Evolutionary conservation across 2,888 invertebrate genomes (phyloP).

Genomic region (Lycaena phlaeas): DNA sequence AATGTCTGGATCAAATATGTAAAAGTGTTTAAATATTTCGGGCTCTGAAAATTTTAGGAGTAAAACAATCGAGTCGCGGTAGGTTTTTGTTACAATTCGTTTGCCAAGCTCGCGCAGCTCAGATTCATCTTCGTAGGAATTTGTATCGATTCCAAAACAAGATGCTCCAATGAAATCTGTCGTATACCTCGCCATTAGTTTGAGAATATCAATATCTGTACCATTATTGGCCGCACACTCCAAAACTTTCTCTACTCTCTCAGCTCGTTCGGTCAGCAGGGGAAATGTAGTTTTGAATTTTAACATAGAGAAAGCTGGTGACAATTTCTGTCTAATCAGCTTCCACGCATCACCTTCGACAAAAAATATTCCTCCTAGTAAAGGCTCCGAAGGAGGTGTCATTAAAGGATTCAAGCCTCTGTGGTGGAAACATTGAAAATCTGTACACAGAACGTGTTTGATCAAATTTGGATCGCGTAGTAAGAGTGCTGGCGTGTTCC

Average conservation of each 20-base stretch:
- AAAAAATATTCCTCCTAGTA: constrained; percentile 37
- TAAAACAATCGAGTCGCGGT: background rate
- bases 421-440: constrained; percentile 35
- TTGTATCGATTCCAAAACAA: constrained; percentile 33
- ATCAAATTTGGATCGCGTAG: constrained; percentile 41
- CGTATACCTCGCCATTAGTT: constrained; percentile 35
- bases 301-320: constrained; percentile 46
- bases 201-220: constrained; percentile 22
- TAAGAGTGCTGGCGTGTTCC: constrained; percentile 37
- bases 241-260: constrained; percentile 30
- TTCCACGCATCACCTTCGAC: constrained; percentile 49
- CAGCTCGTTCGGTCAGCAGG: constrained; percentile 41
- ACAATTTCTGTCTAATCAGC: constrained; percentile 42
- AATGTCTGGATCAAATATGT: constrained; percentile 20
- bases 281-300: constrained; percentile 54
- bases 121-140: constrained; percentile 32
- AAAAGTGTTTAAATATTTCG: constrained; percentile 24
- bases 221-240: constrained; percentile 13
- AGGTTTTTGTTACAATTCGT: constrained; percentile 23
- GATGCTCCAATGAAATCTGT: constrained; percentile 40
- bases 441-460: constrained; percentile 33
- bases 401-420: constrained; percentile 18
- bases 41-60: constrained; percentile 20
- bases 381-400: constrained; percentile 26
- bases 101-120: constrained; percentile 27